Evolutionary conservation across 1,140 invertebrate species (phyloP).

Genomic region (Cryptotermes secundus): DNA sequence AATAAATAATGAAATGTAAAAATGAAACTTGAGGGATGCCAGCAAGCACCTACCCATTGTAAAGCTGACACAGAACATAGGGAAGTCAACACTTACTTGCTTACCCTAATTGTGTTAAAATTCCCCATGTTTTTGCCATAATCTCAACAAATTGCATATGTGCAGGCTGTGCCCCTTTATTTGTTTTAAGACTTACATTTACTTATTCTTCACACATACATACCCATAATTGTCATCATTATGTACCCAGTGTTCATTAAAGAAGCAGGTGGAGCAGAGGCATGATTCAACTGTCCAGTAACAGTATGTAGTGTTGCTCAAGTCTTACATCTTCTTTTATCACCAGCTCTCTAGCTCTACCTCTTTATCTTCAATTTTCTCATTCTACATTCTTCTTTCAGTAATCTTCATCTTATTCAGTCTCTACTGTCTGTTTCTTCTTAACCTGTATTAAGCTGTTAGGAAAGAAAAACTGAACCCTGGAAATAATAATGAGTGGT

Average conservation of each 20-base stretch:
- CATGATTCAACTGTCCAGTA: not conserved
- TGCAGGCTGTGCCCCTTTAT: not conserved
- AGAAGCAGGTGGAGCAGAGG: not conserved
- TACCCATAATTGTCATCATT: not conserved
- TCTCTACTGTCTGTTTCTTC: not conserved
- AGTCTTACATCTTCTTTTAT: not conserved
- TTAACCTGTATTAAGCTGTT: slow-evolving; percentile 24
- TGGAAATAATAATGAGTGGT: slow-evolving; percentile 22
- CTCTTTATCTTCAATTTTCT: not conserved
- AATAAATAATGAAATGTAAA: not conserved
- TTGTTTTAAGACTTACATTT: not conserved
- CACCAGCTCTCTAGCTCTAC: not conserved
- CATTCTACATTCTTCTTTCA: slow-evolving; percentile 9
- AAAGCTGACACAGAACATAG: not conserved
- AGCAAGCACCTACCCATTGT: not conserved
- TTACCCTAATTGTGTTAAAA: not conserved
- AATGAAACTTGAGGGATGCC: not conserved
- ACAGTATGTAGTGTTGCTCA: not conserved
- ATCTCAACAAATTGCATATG: not conserved
- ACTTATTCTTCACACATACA: not conserved
- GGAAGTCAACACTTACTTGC: slow-evolving; percentile 13
- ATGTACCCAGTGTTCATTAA: not conserved
- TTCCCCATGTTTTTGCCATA: slow-evolving; percentile 11
- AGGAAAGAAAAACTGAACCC: slow-evolving; percentile 28
- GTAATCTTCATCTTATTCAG: not conserved